Evolutionary conservation across 2,888 invertebrate species (phyloP), one percentile per base, ranked within the genome.

Genomic region (Onchidella celtica): DNA sequence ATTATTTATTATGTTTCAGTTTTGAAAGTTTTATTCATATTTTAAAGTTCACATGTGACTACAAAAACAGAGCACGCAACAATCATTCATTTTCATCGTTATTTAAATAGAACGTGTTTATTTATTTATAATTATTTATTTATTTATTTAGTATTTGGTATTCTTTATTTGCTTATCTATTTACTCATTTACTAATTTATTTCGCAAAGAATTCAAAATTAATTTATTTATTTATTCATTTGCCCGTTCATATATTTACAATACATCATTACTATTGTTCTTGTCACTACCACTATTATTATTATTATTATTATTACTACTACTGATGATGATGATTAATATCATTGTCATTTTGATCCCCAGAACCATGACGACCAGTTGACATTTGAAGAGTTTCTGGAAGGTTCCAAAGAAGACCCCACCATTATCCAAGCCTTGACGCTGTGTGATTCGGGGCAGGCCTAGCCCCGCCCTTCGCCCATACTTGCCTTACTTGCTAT

Each of bases 351-450:
- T 24, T 24, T 63, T 40, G 38, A 73, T 40, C 86, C 85, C 17
- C 90, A 94, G 95, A 98, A 99, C 94, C 98, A 98, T 94, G 99
- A 99, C 94, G 98, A 99, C 94, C 96, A 97, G 90, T 95, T 99
- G 89, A 98, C 98, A 66, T 95, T 98, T 89, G 99, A 99, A 92
- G 98, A 99, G 94, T 98, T 98, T 95, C 96, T 98, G 90, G 98
- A 98, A 94, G 98, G 98, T 87, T 98, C 98, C 94, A 99, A 99
- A 94, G 98, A 98, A 80, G 99, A 99, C 94, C 99, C 99, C 55
- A 96, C 98, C 93, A 99, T 99, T 93, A 98, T 99, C 82, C 98
- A 99, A 94, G 99, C 99, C 77, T 95, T 99, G 78, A 94, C 94
- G 21, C 88, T 94, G 40, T 94, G 94, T 87, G 94, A 94, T 86